These are phyloP conservation scores for Standfussiana lucernea DNA, from an alignment of 2,888 invertebrate species.

Conservation along the genomic window DNA sequence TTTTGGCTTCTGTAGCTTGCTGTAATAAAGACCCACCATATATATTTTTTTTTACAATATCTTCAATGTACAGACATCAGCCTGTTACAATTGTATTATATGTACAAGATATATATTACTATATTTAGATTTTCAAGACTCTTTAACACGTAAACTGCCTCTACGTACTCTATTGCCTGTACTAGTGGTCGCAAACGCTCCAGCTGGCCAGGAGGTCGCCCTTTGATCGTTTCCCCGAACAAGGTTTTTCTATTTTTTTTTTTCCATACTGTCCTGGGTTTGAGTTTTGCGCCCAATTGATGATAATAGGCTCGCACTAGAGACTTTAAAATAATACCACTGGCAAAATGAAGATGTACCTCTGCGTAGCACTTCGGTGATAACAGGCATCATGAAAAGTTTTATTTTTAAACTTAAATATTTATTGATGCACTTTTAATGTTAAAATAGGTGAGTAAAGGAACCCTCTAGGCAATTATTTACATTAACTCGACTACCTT, in stretches of 20 bases:
- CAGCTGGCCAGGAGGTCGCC: too few relatives aligned
- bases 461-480: not conserved
- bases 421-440: not conserved
- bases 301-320: not conserved
- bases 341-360: not conserved
- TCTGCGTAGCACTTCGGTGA: not conserved
- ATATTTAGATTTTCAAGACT: not conserved
- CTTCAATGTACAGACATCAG: too few relatives aligned
- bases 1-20: too few relatives aligned
- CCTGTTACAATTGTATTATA: too few relatives aligned
- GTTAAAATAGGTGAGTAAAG: not conserved
- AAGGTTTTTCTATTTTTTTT: not conserved
- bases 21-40: too few relatives aligned
- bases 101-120: too few relatives aligned
- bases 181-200: too few relatives aligned
- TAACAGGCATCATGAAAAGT: not conserved
- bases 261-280: not conserved
- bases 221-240: not conserved
- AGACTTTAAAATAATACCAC: not conserved
- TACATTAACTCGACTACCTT: conserved; percentile 22
- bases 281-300: too few relatives aligned
- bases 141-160: not conserved
- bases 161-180: not conserved
- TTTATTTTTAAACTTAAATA: not conserved
- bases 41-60: too few relatives aligned